Evolutionary conservation across 1,140 invertebrate genomes (phyloP).

Genomic region (Brachionus koreanus): DNA sequence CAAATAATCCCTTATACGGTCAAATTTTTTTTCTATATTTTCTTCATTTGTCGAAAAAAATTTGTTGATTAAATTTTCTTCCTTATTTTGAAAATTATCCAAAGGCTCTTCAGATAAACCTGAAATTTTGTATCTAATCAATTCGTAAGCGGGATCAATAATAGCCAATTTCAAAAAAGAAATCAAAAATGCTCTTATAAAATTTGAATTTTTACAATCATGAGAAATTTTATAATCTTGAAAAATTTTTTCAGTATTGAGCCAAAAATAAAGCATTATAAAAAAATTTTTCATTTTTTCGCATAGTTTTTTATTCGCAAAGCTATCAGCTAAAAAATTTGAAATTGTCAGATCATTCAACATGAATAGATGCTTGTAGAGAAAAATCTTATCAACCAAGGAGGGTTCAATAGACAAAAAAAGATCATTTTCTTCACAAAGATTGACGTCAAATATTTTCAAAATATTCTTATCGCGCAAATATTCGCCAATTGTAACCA

Average conservation of each 20-base stretch:
- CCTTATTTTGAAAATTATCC: not conserved
- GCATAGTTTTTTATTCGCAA: not conserved
- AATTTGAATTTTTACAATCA: not conserved
- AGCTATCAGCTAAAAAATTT: not conserved
- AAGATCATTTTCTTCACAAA: not conserved
- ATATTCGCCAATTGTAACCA: slow-evolving; percentile 3
- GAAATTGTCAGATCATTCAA: not conserved
- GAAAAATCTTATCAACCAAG: not conserved
- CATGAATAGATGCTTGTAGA: not conserved
- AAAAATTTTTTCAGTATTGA: not conserved
- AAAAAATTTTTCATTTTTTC: slow-evolving; percentile 4
- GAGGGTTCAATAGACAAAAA: not conserved
- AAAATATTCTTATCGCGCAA: not conserved
- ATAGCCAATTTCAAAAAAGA: slow-evolving; percentile 19
- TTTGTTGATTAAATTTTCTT: not conserved
- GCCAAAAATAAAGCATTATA: slow-evolving; percentile 4
- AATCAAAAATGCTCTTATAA: slow-evolving; percentile 11
- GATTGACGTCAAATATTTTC: slow-evolving; percentile 1
- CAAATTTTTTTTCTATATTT: not conserved
- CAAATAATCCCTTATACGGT: not conserved
- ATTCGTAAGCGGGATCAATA: not conserved
- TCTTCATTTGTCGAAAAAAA: not conserved
- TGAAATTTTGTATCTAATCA: not conserved
- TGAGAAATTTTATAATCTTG: not conserved
- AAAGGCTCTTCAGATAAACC: not conserved